These are phyloP conservation scores for Frieseomelitta varia DNA, from an alignment of 1,140 invertebrate genomes.

Conservation along the genomic window DNA sequence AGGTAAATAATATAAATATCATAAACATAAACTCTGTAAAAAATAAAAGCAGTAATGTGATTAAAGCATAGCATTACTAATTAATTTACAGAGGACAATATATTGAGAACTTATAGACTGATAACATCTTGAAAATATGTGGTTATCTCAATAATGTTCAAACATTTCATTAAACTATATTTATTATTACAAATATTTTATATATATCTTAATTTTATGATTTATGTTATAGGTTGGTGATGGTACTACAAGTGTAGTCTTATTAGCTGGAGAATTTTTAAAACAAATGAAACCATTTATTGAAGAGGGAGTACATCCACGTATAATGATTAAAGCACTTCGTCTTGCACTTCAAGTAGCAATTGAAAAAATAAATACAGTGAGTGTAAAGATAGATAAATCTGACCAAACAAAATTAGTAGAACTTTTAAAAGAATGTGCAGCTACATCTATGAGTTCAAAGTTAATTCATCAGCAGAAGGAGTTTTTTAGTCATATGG, in stretches of 20 bases:
- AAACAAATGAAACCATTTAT: slow-evolving; percentile 97
- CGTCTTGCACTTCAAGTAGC: slow-evolving; percentile 91
- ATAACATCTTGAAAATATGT: slow-evolving; percentile 62
- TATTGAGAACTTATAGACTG: slow-evolving; percentile 70
- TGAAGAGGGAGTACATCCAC: slow-evolving; percentile 98
- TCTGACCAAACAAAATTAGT: slow-evolving; percentile 85
- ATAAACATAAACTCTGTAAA: slow-evolving; percentile 31
- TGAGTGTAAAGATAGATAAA: slow-evolving; percentile 92
- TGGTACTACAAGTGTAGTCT: slow-evolving; percentile 98
- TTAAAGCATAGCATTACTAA: slow-evolving; percentile 32
- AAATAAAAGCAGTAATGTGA: slow-evolving; percentile 9
- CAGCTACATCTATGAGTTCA: slow-evolving; percentile 97
- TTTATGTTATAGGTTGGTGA: slow-evolving; percentile 92
- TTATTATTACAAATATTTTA: neutral
- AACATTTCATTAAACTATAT: slow-evolving; percentile 27
- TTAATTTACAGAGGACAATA: slow-evolving; percentile 64
- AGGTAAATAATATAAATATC: slow-evolving; percentile 85
- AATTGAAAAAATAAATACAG: slow-evolving; percentile 92
- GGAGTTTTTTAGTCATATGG: slow-evolving; percentile 98
- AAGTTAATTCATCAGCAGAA: slow-evolving; percentile 98
- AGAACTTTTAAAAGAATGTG: slow-evolving; percentile 95
- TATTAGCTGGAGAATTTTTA: slow-evolving; percentile 97
- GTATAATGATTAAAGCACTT: slow-evolving; percentile 94
- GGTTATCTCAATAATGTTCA: slow-evolving; percentile 72
- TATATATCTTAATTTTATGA: slow-evolving; percentile 12